Conservation (phyloP, 2,797 vertebrate genomes). For the Phataginus tetradactyla region DNA sequence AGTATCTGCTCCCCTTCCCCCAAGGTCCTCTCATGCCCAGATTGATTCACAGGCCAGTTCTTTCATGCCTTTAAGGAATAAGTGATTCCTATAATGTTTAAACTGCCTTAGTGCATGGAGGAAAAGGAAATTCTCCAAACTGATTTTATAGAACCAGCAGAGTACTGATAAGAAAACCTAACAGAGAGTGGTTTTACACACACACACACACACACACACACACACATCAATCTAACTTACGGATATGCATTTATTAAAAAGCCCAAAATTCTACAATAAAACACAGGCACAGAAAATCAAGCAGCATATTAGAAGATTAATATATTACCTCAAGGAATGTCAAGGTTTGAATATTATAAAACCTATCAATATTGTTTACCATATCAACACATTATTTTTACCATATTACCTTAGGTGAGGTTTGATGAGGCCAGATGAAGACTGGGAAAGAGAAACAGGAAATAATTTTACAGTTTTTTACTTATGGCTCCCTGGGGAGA, state of each 20-base stretch:
- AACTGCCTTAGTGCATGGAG: not conserved
- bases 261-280: not conserved
- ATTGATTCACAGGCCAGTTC: not conserved
- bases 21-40: not conserved
- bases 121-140: not conserved
- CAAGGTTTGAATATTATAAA: not conserved
- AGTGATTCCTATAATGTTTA: not conserved
- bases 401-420: not conserved
- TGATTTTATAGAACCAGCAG: not conserved
- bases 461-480: not conserved
- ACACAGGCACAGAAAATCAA: not conserved
- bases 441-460: not conserved
- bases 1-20: not conserved
- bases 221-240: not conserved
- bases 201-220: not conserved
- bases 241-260: not conserved
- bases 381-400: not conserved
- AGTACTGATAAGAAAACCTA: not conserved
- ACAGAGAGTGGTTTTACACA: not conserved
- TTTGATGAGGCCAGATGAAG: not conserved
- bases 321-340: not conserved
- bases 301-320: not conserved
- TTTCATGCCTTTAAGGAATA: not conserved
- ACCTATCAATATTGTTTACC: not conserved
- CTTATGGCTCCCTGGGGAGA: not conserved